Conservation (phyloP, 2,888 invertebrate species). For the Stomorhina lunata region DNA sequence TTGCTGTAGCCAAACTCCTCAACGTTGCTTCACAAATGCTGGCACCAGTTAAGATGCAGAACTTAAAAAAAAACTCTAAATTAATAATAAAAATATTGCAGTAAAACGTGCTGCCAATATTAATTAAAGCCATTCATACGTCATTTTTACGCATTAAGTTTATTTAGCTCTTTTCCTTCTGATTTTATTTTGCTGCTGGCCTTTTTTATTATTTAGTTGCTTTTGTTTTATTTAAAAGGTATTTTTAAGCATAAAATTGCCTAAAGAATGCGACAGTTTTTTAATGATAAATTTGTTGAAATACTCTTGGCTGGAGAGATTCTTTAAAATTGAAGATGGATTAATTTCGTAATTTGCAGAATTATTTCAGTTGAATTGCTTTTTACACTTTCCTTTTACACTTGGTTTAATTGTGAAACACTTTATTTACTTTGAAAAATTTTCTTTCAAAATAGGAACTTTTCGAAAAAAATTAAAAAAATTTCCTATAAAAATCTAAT, state of each 20-base stretch:
- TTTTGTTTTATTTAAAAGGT: background rate
- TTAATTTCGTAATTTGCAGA: conserved; percentile 23
- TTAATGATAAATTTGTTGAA: background rate
- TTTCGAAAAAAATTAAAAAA: too few relatives aligned
- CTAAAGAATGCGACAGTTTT: conserved; percentile 39
- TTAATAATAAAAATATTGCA: conserved; percentile 61
- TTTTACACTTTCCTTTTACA: too few relatives aligned
- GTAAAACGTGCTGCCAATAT: conserved; percentile 64
- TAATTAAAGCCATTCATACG: conserved; percentile 60
- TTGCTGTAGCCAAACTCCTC: background rate
- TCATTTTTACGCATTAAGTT: conserved; percentile 57
- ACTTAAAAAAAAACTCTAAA: conserved; percentile 22
- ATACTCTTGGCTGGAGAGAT: background rate
- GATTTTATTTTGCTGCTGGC: background rate
- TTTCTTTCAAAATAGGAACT: too few relatives aligned
- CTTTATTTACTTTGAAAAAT: too few relatives aligned
- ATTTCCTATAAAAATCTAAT: too few relatives aligned
- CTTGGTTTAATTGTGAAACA: too few relatives aligned
- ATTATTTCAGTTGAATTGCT: conserved; percentile 34
- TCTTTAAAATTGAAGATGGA: conserved; percentile 12
- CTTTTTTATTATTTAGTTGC: conserved; percentile 10
- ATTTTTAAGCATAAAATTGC: background rate
- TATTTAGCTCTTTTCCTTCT: background rate
- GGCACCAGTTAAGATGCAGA: background rate
- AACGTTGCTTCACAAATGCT: background rate